These are phyloP conservation scores for Cistogaster globosa DNA, from an alignment of 2,888 invertebrate species.

Conservation along the genomic window DNA sequence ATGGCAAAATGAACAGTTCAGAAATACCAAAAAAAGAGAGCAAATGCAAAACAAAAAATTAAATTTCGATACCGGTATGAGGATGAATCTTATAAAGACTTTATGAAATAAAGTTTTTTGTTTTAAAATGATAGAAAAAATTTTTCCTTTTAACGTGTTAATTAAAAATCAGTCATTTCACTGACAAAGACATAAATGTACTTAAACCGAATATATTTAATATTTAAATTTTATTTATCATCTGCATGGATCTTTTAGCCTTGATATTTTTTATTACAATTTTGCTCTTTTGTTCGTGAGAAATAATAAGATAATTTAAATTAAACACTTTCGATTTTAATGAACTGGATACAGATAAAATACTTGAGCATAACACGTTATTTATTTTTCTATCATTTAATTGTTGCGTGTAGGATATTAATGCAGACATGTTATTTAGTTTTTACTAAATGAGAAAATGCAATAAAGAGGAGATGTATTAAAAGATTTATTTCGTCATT, in stretches of 20 bases:
- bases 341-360: too few species aligned
- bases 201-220: neutral
- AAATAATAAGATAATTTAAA: too few species aligned
- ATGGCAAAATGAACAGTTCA: conserved; percentile 74
- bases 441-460: too few species aligned
- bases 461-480: too few species aligned
- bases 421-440: too few species aligned
- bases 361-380: too few species aligned
- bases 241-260: neutral
- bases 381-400: too few species aligned
- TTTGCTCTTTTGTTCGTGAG: neutral
- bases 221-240: neutral
- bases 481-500: too few species aligned
- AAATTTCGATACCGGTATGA: conserved; percentile 23
- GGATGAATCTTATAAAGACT: conserved; percentile 2
- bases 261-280: neutral
- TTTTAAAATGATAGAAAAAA: neutral
- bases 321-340: too few species aligned
- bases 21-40: conserved; percentile 18
- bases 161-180: neutral
- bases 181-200: neutral
- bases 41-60: neutral
- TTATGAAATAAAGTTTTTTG: conserved; percentile 5
- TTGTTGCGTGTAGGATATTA: too few species aligned
- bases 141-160: neutral